A percentile compares a stretch with the other conserved stretches of the same genome.
Evolutionary conservation across 2,113 vertebrate species (phyloP).

Genomic region (Entomyzon cyanotis): DNA sequence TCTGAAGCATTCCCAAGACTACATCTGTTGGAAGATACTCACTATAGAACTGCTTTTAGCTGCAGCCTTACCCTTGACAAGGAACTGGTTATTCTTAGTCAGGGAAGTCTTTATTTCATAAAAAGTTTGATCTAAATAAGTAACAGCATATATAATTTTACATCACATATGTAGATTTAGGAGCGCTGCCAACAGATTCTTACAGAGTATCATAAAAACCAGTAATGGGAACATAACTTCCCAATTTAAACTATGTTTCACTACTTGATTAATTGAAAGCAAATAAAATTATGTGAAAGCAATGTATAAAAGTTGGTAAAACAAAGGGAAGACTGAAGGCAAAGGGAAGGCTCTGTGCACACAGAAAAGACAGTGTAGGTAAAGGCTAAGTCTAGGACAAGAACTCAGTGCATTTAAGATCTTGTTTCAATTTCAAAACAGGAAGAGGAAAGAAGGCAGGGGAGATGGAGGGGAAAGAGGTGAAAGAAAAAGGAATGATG

Average conservation of each 20-base stretch:
- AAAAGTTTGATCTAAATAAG: background rate
- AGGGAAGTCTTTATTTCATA: background rate
- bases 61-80: background rate
- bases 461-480: background rate
- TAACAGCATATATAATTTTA: background rate
- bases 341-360: background rate
- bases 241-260: background rate
- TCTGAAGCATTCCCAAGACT: background rate
- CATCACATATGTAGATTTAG: background rate
- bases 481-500: background rate
- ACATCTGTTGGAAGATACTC: background rate
- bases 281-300: background rate
- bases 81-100: background rate
- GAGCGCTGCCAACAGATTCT: background rate
- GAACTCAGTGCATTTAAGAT: background rate
- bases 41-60: background rate
- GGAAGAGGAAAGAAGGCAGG: background rate
- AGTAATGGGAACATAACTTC: background rate
- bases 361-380: background rate
- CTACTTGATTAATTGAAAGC: background rate
- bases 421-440: background rate
- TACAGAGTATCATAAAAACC: background rate
- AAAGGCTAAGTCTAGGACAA: background rate
- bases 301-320: background rate
- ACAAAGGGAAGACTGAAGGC: background rate